Base-by-base conservation (phyloP, 1,140 invertebrate species). In the Piezodorus guildinii region DNA sequence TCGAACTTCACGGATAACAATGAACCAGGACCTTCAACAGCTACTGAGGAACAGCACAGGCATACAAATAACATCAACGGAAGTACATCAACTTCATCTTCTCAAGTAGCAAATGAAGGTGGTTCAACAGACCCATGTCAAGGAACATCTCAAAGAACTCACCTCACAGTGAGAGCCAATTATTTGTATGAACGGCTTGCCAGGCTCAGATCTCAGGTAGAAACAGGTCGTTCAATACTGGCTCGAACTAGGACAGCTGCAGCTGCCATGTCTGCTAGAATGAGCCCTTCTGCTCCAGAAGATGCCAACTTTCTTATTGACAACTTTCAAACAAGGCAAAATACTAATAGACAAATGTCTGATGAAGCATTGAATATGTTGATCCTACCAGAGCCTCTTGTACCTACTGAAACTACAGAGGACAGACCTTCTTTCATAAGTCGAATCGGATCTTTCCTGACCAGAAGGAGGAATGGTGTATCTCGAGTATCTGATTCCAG, bases 61-160 rank as follows among this genome's bases (percentile, higher is more conserved):
- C 62, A 62, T 30, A 30, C 65, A 15, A 58, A 52, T 21, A 67
- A 66, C 6, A 66, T 64, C 0, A 65, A 69, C 64, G 65, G 68
- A 45, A 69, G 61, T 62, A 65, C 69, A 17, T 69, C 68, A 49
- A 62, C 52, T 62, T 68, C 60, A 23, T 65, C 63, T 3, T 52
- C 62, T 10, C 62, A 52, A 54, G 23, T 62, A 34, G 15, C 34
- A 10, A 39, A 5, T 43, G 43, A 34, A 60, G n/a, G n/a, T 4
- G 25, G 25, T 17, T 43, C 34, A n/a, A 16, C 30, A 3, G 17
- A 19, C 1, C 49, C 49, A 25, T 25, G 17, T 16, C 49, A 19
- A 21, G 23, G 49, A 12, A 16, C 49, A 21, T 21, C 34, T 21
- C 23, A 52, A 6, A 52, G 49, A 52, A 52, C 17, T 21, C 17